Evolutionary conservation across 2,888 invertebrate genomes (phyloP).

Genomic region (Andrena dorsata): DNA sequence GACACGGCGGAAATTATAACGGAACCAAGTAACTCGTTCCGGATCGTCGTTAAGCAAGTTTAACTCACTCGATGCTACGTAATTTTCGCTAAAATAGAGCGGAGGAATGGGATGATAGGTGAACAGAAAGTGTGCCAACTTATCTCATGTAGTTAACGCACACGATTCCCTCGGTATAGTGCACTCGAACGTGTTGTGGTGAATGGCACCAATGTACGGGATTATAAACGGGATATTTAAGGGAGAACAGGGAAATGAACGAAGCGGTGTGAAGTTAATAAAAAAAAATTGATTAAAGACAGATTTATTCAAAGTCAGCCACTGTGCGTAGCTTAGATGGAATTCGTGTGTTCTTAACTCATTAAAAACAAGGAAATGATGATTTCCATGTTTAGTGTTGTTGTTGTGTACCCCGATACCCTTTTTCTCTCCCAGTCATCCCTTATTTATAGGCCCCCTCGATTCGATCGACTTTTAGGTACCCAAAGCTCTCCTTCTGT

Average conservation of each 20-base stretch:
- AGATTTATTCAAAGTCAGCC: too few relatives aligned
- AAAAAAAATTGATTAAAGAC: too few relatives aligned
- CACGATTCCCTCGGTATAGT: too few relatives aligned
- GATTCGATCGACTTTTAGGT: constrained; percentile 20
- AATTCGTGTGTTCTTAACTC: neutral
- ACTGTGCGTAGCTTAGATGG: too few relatives aligned
- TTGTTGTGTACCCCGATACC: neutral
- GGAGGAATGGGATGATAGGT: neutral
- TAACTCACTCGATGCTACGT: neutral
- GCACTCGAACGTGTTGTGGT: too few relatives aligned
- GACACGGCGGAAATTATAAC: constrained; percentile 26
- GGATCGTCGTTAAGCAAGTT: constrained; percentile 26
- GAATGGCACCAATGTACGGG: too few relatives aligned
- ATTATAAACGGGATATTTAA: too few relatives aligned
- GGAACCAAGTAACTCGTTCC: constrained; percentile 5
- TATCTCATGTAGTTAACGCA: neutral
- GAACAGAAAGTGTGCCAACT: neutral
- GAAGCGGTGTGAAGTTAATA: too few relatives aligned
- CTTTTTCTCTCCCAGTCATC: neutral
- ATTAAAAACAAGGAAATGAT: neutral
- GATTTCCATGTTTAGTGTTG: neutral
- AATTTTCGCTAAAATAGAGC: neutral
- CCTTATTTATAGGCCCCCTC: constrained; percentile 20
- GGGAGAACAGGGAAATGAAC: too few relatives aligned
- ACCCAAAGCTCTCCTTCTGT: neutral